Evolutionary conservation across 2,888 invertebrate genomes (phyloP).

Genomic region (Tetranychus piercei): DNA sequence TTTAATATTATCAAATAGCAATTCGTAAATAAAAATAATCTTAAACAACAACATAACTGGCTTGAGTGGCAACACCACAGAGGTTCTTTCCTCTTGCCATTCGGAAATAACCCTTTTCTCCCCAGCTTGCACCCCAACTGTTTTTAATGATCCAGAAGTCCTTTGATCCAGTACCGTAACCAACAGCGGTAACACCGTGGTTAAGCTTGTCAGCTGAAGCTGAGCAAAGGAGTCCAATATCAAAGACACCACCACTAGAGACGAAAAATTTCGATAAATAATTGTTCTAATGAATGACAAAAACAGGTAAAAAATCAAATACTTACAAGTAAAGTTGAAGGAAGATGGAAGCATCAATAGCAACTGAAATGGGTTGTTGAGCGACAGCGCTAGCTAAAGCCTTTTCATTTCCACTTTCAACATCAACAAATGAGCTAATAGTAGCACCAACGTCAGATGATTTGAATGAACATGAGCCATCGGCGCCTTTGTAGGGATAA

Average conservation of each 20-base stretch:
- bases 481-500: slow-evolving; percentile 29
- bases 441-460: slow-evolving; percentile 51
- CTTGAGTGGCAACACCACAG: slow-evolving; percentile 8
- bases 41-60: slow-evolving; percentile 2
- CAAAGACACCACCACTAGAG: neutral
- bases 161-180: slow-evolving; percentile 45
- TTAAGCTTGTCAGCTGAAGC: slow-evolving; percentile 39
- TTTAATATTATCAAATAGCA: neutral
- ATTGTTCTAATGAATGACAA: neutral
- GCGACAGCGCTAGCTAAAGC: slow-evolving; percentile 58
- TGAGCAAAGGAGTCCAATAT: neutral
- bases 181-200: slow-evolving; percentile 67
- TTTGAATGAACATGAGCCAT: slow-evolving; percentile 27
- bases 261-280: neutral
- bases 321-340: slow-evolving; percentile 56
- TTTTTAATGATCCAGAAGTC: slow-evolving; percentile 75
- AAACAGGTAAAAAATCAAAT: neutral
- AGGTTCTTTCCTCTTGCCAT: slow-evolving; percentile 52
- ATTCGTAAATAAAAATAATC: neutral
- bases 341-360: slow-evolving; percentile 66
- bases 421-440: slow-evolving; percentile 57
- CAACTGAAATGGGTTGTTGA: slow-evolving; percentile 56
- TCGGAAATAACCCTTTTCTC: slow-evolving; percentile 62
- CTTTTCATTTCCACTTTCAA: slow-evolving; percentile 42
- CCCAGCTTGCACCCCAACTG: slow-evolving; percentile 57